Percentiles rank a stretch among this genome's conserved stretches.
Evolutionary conservation across 2,888 invertebrate genomes (phyloP).

Genomic region (Drosophila mulleri): DNA sequence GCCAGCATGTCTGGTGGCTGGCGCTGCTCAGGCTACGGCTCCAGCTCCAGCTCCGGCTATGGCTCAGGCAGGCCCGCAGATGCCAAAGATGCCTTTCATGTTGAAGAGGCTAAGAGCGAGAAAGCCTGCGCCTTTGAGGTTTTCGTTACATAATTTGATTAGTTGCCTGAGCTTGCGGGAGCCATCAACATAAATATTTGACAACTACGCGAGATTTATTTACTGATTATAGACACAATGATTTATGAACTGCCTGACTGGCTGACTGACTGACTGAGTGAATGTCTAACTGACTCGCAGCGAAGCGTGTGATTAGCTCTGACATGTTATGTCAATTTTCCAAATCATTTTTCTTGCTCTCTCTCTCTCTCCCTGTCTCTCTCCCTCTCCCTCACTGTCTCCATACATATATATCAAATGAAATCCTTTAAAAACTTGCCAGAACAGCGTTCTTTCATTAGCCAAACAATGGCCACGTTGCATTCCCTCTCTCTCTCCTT

Average conservation of each 20-base stretch:
- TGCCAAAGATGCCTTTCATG: slow-evolving; percentile 32
- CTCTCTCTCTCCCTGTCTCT: background rate
- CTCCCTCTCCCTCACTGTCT: background rate
- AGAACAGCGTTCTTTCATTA: slow-evolving; percentile 79
- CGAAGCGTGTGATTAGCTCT: slow-evolving; percentile 73
- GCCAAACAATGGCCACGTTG: slow-evolving; percentile 69
- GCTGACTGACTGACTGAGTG: slow-evolving; percentile 29
- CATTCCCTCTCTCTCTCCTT: slow-evolving; percentile 22
- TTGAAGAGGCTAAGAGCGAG: slow-evolving; percentile 19
- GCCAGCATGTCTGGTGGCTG: slow-evolving; percentile 71
- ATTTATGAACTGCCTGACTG: slow-evolving; percentile 69
- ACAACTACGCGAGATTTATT: slow-evolving; percentile 68
- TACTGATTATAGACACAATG: slow-evolving; percentile 74
- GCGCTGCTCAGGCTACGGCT: background rate
- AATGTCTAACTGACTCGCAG: slow-evolving; percentile 45
- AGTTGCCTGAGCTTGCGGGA: slow-evolving; percentile 54
- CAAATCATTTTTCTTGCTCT: slow-evolving; percentile 68
- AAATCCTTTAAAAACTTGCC: slow-evolving; percentile 80
- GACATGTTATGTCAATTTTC: slow-evolving; percentile 78
- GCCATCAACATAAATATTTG: slow-evolving; percentile 77
- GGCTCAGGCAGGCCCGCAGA: slow-evolving; percentile 38
- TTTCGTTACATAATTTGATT: slow-evolving; percentile 80
- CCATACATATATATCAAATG: slow-evolving; percentile 9
- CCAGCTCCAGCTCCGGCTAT: too few species aligned
- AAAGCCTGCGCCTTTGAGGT: slow-evolving; percentile 32